These are phyloP conservation scores for Lasioglossum marginatum DNA, from an alignment of 2,888 invertebrate species.

Conservation along the genomic window DNA sequence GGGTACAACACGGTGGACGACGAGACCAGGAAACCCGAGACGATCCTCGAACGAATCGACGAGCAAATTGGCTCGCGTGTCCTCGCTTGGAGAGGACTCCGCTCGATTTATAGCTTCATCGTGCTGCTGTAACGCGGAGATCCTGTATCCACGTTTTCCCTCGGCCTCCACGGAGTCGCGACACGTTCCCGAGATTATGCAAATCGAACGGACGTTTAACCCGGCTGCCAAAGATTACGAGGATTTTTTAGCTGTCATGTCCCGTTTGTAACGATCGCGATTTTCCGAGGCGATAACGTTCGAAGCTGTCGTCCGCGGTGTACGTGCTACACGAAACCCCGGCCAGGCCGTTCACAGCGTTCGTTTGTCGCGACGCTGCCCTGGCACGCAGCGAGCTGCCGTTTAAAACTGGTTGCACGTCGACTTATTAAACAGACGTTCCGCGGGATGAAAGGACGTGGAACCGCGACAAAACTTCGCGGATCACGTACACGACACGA, in stretches of 20 bases:
- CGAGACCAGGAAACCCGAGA: neutral
- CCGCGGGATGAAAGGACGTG: constrained; percentile 14
- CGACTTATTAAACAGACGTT: constrained; percentile 37
- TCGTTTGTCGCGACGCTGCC: constrained; percentile 20
- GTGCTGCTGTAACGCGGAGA: constrained; percentile 65
- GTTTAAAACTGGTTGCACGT: constrained; percentile 19
- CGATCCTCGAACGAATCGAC: neutral
- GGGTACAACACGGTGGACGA: neutral
- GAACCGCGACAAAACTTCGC: constrained; percentile 38
- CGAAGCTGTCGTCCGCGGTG: neutral
- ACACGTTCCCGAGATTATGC: constrained; percentile 62
- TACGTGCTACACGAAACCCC: constrained; percentile 42
- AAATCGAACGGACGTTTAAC: constrained; percentile 57
- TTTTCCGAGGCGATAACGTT: constrained; percentile 45
- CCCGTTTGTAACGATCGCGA: constrained; percentile 56
- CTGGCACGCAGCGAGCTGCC: constrained; percentile 21
- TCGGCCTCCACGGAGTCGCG: constrained; percentile 11
- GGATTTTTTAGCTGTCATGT: constrained; percentile 60
- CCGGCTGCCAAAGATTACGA: constrained; percentile 52
- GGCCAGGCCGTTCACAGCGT: constrained; percentile 21
- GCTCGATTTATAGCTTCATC: constrained; percentile 83
- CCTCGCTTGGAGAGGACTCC: constrained; percentile 65
- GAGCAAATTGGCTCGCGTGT: constrained; percentile 81
- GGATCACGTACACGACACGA: constrained; percentile 35
- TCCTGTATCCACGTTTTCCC: constrained; percentile 60